Evolutionary conservation across 2,113 vertebrate species (phyloP), one percentile per base, ranked within the genome.

Genomic region (Galeopterus variegatus): DNA sequence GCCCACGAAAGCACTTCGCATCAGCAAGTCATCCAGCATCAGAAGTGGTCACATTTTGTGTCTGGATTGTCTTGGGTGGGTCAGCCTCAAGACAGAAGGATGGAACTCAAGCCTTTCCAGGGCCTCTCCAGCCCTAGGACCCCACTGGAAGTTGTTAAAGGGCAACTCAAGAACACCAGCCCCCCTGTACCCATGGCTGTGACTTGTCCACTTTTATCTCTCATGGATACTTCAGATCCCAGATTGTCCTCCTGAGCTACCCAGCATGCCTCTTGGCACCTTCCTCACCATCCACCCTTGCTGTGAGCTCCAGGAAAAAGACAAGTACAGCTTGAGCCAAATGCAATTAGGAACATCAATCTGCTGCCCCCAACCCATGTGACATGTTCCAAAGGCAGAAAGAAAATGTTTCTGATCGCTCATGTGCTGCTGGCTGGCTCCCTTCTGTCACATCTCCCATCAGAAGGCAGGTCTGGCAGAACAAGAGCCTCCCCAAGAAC

Each of bases 281-380:
- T 19, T 90, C 90, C 62, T 56, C 5, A 3, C 95, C 86, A 76
- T 89, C 96, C 50, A 1, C 90, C 13, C 1, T 89, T 50, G 1
- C 17, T 77, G 52, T 48, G 76, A 58, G 70, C 81, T 96, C 85
- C 56, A 60, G 33, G 79, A 86, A 96, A 10, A 41, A 98, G 95
- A 93, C 94, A 97, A 84, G 95, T 69, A 84, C 83, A 93, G 95
- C 90, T 90, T 79, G 96, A 97, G 97, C 94, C 97, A 96, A 96
- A 79, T 85, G 93, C 93, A 96, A 98, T 98, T 98, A 97, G 90
- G 94, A 92, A 58, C 88, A 95, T 97, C 97, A 97, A 76, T 96
- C 97, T 98, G 97, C 95, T 94, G 96, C 80, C 93, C 97, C 75
- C 54, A 62, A 12, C 77, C 88, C 94, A 95, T 11, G 62, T 93